Evolutionary conservation across 2,797 vertebrate genomes (phyloP).

Genomic region (Sternarchorhynchus goeldii): DNA sequence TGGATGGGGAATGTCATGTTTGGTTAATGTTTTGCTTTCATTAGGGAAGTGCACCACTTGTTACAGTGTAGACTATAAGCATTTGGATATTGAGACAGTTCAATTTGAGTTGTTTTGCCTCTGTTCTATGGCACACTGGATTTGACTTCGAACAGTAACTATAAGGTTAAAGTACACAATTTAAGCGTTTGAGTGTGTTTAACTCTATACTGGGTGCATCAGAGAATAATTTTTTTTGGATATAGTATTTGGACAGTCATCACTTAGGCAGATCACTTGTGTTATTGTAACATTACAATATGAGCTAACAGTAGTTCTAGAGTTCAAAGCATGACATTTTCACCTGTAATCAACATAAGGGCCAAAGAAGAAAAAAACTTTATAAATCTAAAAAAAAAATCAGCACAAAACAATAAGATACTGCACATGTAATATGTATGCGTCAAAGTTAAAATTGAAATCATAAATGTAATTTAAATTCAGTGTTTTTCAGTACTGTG

Average conservation of each 20-base stretch:
- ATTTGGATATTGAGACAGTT: background rate
- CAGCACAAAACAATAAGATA: background rate
- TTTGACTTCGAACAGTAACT: background rate
- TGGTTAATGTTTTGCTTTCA: conserved; percentile 16
- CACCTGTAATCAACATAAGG: background rate
- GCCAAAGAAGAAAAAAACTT: background rate
- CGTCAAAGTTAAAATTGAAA: background rate
- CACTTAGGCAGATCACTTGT: background rate
- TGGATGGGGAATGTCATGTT: conserved; percentile 24
- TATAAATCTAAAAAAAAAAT: background rate
- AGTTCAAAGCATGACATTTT: background rate
- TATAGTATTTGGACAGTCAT: too few species aligned
- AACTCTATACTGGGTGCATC: background rate
- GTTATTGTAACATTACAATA: background rate
- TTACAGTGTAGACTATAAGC: background rate
- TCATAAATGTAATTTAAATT: background rate
- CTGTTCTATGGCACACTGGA: too few species aligned
- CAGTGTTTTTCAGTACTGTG: conserved; percentile 3
- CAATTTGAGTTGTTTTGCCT: too few species aligned
- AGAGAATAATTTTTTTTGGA: background rate
- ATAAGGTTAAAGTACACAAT: background rate
- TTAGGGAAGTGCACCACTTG: background rate
- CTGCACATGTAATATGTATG: background rate
- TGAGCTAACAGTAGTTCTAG: background rate
- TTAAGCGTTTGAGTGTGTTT: background rate